Conservation (phyloP, 2,888 invertebrate genomes). For the Conomelus anceps region DNA sequence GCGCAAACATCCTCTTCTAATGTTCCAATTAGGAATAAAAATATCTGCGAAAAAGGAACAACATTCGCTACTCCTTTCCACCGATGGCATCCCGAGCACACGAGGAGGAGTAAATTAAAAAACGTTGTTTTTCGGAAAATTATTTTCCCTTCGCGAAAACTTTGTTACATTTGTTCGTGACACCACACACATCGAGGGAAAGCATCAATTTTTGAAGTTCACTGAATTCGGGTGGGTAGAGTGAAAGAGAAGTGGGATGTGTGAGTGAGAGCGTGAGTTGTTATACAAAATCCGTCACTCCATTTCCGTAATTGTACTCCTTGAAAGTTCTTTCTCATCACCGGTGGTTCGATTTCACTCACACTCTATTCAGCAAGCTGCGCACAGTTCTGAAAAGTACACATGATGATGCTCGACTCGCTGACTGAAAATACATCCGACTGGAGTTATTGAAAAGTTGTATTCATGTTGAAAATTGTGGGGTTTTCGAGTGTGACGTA, state of each 20-base stretch:
- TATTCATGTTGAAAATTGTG: background rate
- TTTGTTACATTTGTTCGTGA: background rate
- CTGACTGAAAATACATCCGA: background rate
- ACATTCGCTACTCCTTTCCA: background rate
- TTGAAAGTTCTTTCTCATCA: background rate
- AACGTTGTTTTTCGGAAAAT: background rate
- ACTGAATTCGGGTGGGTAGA: background rate
- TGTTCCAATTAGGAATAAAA: background rate
- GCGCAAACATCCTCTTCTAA: background rate
- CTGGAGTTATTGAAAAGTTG: background rate
- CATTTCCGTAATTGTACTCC: background rate
- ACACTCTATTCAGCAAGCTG: background rate
- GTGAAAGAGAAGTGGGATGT: background rate
- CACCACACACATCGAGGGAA: background rate
- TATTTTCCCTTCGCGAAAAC: background rate
- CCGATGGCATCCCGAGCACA: background rate
- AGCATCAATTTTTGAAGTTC: background rate
- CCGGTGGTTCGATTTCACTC: background rate
- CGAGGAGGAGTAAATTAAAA: background rate
- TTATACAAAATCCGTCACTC: background rate
- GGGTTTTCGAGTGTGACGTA: too few relatives aligned
- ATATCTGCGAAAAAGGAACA: background rate
- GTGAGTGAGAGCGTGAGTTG: background rate
- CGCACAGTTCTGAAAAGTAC: background rate
- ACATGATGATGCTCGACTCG: background rate